These are phyloP conservation scores for Lepidurus apus DNA, from an alignment of 1,140 invertebrate species.

Conservation along the genomic window DNA sequence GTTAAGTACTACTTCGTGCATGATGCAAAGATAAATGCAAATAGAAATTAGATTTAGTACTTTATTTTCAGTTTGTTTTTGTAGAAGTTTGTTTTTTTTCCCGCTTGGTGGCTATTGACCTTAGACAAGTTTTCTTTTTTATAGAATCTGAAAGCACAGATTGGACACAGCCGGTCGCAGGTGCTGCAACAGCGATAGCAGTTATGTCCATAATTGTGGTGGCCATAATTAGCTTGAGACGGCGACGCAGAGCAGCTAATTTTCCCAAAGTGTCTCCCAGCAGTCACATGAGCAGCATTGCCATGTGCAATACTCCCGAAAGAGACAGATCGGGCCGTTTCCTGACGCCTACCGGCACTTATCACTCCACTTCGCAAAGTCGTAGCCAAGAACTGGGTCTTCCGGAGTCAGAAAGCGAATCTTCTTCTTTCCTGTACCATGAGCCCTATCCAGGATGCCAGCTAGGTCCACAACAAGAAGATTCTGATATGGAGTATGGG, in stretches of 20 bases:
- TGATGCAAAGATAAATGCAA: no score
- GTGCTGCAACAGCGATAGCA: background rate
- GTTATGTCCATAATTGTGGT: background rate
- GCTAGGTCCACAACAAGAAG: background rate
- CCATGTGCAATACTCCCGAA: conserved; percentile 36
- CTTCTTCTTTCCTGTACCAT: conserved; percentile 51
- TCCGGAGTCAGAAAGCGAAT: conserved; percentile 53
- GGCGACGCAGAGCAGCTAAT: background rate
- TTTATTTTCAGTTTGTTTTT: no score
- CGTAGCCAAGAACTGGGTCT: background rate
- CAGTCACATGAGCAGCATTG: conserved; percentile 18
- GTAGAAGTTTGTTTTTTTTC: no score
- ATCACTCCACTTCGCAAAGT: conserved; percentile 36
- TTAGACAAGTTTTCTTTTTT: background rate
- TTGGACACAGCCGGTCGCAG: conserved; percentile 7
- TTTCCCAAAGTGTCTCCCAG: conserved; percentile 25
- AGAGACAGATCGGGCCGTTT: conserved; percentile 46
- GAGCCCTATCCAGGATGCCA: conserved; percentile 53
- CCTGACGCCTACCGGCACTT: conserved; percentile 42
- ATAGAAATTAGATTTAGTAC: no score
- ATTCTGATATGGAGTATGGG: conserved; percentile 11
- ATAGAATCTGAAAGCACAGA: background rate
- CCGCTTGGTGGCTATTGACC: background rate
- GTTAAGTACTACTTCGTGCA: no score
- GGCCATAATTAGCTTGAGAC: background rate